Conservation (phyloP, 2,888 invertebrate species). For the Ethmia dodecea region DNA sequence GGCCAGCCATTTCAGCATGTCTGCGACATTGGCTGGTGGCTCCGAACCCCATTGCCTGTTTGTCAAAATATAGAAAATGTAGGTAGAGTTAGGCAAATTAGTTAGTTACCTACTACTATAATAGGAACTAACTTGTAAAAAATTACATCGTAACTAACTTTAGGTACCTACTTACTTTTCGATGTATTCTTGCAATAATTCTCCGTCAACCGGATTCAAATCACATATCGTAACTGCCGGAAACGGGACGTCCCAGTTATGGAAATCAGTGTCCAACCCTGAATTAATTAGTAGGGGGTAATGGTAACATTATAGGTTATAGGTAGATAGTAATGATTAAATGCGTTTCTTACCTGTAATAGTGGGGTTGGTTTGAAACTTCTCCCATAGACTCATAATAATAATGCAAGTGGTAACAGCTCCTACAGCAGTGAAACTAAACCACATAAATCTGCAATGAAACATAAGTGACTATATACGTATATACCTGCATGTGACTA, state of each 20-base stretch:
- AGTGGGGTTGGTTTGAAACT: conserved; percentile 90
- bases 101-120: too few relatives aligned
- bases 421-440: conserved; percentile 83
- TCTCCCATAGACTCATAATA: conserved; percentile 87
- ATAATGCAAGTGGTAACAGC: conserved; percentile 85
- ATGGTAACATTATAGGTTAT: too few relatives aligned
- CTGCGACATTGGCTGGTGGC: conserved; percentile 44
- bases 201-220: conserved; percentile 69
- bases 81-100: too few relatives aligned
- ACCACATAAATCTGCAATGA: conserved; percentile 85
- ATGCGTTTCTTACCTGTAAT: conserved; percentile 84
- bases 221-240: conserved; percentile 84
- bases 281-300: too few relatives aligned
- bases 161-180: conserved; percentile 51
- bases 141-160: too few relatives aligned
- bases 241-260: conserved; percentile 87
- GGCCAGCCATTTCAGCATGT: conserved; percentile 61
- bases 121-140: too few relatives aligned
- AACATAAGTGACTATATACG: background rate
- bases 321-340: too few relatives aligned
- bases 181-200: conserved; percentile 59
- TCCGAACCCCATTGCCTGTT: conserved; percentile 49
- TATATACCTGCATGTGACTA: too few relatives aligned
- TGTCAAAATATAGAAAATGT: background rate
- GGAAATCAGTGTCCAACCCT: conserved; percentile 88